phyloP scores from a whole-genome alignment of 2,113 vertebrate genomes.

The Parus major region DNA sequence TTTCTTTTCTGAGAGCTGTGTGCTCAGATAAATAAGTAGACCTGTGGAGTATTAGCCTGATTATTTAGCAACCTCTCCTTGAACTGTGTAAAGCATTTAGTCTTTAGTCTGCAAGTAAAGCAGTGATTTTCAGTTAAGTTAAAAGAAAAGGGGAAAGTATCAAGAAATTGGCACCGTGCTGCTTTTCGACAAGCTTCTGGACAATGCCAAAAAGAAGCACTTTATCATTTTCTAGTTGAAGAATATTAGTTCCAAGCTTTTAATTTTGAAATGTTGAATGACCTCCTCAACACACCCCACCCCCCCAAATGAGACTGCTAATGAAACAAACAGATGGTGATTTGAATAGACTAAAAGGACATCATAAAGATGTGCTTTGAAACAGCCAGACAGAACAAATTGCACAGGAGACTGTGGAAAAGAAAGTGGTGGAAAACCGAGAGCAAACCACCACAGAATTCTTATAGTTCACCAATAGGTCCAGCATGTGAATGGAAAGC shows the following conservation, averaged over 20 bases:
- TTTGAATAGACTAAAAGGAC: conserved; percentile 6
- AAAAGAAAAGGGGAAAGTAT: background rate
- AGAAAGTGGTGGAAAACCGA: background rate
- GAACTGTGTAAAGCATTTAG: background rate
- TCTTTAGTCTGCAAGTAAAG: background rate
- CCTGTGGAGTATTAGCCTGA: background rate
- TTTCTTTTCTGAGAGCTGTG: background rate
- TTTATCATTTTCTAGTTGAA: background rate
- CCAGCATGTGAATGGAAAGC: background rate
- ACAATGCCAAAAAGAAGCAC: background rate
- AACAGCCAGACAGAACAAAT: conserved; percentile 1
- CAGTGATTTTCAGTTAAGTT: conserved; percentile 4
- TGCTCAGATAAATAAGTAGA: background rate
- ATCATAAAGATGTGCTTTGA: background rate
- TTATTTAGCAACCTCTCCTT: conserved; percentile 7
- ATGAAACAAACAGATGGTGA: conserved; percentile 21
- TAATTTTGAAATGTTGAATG: conserved; percentile 14
- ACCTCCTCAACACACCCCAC: background rate
- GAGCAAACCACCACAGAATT: background rate
- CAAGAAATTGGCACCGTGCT: background rate
- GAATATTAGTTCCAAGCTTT: background rate
- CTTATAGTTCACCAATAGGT: background rate
- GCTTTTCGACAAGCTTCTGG: background rate
- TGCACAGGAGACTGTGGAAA: background rate
- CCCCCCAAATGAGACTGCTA: background rate